Percentiles rank a stretch among this genome's conserved stretches.
phyloP scores from a whole-genome alignment of 92 coral and sea anemone species.

The Nematostella vectensis region DNA sequence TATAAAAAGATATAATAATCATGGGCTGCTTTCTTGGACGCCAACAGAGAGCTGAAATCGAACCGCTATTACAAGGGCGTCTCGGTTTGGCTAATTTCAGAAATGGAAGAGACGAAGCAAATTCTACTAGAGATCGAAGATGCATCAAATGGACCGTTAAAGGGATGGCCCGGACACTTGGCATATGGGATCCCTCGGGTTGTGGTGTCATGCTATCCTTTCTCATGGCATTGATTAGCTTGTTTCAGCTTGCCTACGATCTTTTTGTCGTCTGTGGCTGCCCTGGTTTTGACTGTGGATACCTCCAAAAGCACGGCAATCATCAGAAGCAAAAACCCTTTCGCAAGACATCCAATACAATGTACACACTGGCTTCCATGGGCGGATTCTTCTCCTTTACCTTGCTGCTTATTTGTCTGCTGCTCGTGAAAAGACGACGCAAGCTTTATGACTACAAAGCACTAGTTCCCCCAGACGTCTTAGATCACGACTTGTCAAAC shows the following conservation, averaged over 20 bases:
- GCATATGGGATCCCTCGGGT: conserved; percentile 45
- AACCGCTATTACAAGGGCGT: neutral
- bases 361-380: conserved; percentile 37
- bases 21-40: conserved; percentile 1
- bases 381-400: conserved; percentile 49
- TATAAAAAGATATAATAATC: too few relatives aligned
- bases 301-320: conserved; percentile 22
- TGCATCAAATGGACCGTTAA: conserved; percentile 1
- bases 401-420: conserved; percentile 27
- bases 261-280: conserved; percentile 47
- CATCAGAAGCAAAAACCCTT: conserved; percentile 17
- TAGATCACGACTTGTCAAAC: conserved; percentile 25
- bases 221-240: conserved; percentile 15
- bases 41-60: neutral
- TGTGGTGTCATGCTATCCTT: conserved; percentile 28
- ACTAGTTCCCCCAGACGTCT: conserved; percentile 31
- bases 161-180: conserved; percentile 22
- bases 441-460: conserved; percentile 18
- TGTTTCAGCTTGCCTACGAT: conserved; percentile 49
- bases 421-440: conserved; percentile 15
- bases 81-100: neutral
- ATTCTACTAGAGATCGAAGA: neutral
- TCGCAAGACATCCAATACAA: conserved; percentile 36
- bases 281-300: conserved; percentile 48
- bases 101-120: neutral